Evolutionary conservation across 2,888 invertebrate genomes (phyloP), one percentile per base, ranked within the genome.

Genomic region (Rhyacophila evoluta): DNA sequence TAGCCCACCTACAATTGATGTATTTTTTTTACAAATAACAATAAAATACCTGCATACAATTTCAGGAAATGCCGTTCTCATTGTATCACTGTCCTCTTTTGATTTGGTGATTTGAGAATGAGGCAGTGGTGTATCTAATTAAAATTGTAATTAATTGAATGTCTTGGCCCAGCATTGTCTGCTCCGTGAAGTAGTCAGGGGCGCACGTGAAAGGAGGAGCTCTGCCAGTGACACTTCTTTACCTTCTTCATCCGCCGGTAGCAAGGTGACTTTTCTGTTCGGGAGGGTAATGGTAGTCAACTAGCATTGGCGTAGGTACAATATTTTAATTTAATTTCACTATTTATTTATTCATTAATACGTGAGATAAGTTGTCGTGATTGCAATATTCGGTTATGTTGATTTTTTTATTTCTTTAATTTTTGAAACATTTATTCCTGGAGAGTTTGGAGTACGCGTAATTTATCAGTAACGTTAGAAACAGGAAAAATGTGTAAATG

Each of bases 181-280:
- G 33, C 69, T 19, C 19, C 10, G 55, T 55, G 55, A 55, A 55
- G 55, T 77, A 27, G 25, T 28, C 37, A 38, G 72, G 72, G 72
- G 27, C 25, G 72, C 72, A 37, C 27, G 27, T 72, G 38, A 72
- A 72, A 37, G 72, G 72, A 27, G 72, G 38, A n/a, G 37, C 38
- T 39, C 81, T 81, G 81, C 71, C 79, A n/a, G 79, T 81, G 81
- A 81, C 81, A 81, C 79, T 81, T 81, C 79, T 81, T 78, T 81
- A 81, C 81, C 81, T 81, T 78, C 81, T 79, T 81, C 81, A 79
- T 72, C 41, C 70, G 68, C 41, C 68, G 72, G 39, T 55, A 55
- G 72, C 10, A 77, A 77, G 73, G 73, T 77, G 72, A 55, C 39
- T 73, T 73, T 73, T 55, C 55, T 55, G 15, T 10, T 55, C 2